A percentile compares a stretch with the other conserved stretches of the same genome.
Conservation (phyloP, 2,113 vertebrate genomes). For the Peucedramus taeniatus region DNA sequence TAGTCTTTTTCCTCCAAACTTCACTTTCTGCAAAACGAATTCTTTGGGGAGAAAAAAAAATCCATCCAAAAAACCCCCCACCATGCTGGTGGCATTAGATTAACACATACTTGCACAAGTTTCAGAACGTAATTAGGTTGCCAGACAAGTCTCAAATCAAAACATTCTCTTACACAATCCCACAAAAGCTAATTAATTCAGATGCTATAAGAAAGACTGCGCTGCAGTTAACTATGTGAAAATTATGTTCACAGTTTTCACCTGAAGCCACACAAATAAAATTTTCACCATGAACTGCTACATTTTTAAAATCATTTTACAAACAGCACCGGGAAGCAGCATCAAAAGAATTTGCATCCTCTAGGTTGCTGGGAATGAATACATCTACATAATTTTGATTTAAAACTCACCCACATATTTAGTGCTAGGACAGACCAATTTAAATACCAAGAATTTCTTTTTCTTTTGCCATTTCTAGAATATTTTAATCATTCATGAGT, state of each 20-base stretch:
- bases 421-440: neutral
- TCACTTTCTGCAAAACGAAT: neutral
- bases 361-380: neutral
- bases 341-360: neutral
- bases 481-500: neutral
- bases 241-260: neutral
- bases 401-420: neutral
- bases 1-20: neutral
- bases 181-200: slow-evolving; percentile 16
- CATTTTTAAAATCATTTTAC: neutral
- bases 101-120: neutral
- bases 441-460: neutral
- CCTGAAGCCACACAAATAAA: neutral
- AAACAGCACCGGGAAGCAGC: neutral
- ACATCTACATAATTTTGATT: neutral
- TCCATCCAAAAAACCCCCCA: neutral
- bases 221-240: neutral
- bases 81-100: neutral
- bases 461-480: neutral
- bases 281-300: neutral
- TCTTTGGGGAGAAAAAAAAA: neutral
- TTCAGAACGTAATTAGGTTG: slow-evolving; percentile 17
- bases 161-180: slow-evolving; percentile 16
- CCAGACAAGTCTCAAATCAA: slow-evolving; percentile 23
- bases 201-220: neutral